Conservation (phyloP, 1,140 invertebrate genomes). For the Chironomus striatipennis region DNA sequence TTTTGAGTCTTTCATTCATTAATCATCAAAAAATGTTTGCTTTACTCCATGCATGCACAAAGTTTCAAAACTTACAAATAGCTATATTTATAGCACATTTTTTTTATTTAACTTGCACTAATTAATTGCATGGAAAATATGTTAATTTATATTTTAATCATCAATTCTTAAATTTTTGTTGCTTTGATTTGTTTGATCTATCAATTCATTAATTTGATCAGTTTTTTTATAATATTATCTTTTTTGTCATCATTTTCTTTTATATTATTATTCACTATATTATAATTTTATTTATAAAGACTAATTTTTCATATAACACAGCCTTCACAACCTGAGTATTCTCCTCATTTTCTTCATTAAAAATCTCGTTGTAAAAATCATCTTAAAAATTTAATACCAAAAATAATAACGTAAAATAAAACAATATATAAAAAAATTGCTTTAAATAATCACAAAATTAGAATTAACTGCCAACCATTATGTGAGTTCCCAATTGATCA, state of each 20-base stretch:
- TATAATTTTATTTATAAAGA: neutral
- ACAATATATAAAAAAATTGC: neutral
- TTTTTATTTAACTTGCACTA: neutral
- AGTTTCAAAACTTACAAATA: neutral
- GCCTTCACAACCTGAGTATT: slow-evolving; percentile 23
- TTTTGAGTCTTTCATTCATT: too few relatives aligned
- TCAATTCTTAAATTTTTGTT: neutral
- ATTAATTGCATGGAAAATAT: neutral
- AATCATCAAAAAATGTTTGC: neutral
- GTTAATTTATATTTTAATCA: neutral
- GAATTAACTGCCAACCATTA: slow-evolving; percentile 20
- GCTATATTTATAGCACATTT: neutral
- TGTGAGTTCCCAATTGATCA: neutral
- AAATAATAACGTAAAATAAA: too few relatives aligned
- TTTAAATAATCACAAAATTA: neutral
- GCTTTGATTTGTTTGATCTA: neutral
- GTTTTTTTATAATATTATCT: neutral
- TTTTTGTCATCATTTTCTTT: neutral
- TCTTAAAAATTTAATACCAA: neutral
- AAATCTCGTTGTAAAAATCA: neutral
- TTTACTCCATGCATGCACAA: neutral
- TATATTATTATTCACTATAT: neutral
- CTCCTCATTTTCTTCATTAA: neutral
- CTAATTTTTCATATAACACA: neutral
- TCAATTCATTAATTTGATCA: slow-evolving; percentile 2